Percentiles rank a stretch among this genome's conserved stretches.
These are phyloP conservation scores for Wiebesia pumilae DNA, from an alignment of 1,140 invertebrate genomes.

Conservation along the genomic window DNA sequence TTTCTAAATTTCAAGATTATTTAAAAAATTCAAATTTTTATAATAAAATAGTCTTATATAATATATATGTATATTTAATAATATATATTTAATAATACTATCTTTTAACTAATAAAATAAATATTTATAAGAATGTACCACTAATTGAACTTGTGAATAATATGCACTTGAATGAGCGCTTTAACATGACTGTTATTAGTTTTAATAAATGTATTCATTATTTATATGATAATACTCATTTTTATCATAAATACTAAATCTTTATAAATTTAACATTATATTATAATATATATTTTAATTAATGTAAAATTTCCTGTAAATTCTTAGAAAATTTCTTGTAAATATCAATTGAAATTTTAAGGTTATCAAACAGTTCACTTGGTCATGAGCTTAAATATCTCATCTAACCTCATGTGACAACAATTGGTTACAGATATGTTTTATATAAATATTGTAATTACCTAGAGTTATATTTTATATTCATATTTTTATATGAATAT, in stretches of 20 bases:
- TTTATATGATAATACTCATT: neutral
- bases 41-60: no score
- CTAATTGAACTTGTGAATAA: no score
- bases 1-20: neutral
- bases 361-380: neutral
- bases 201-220: neutral
- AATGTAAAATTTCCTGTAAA: neutral
- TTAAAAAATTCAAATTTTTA: slow-evolving; percentile 40
- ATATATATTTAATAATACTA: no score
- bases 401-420: neutral
- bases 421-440: neutral
- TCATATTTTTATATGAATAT: neutral
- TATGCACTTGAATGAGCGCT: no score
- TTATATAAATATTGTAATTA: neutral
- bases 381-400: neutral
- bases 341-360: neutral
- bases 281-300: neutral
- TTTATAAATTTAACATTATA: no score
- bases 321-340: neutral
- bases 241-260: neutral
- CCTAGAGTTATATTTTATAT: neutral
- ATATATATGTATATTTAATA: no score
- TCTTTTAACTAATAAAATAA: no score
- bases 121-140: no score
- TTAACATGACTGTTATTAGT: no score